phyloP scores from a whole-genome alignment of 2,113 vertebrate genomes.

The Capreolus pygargus region DNA sequence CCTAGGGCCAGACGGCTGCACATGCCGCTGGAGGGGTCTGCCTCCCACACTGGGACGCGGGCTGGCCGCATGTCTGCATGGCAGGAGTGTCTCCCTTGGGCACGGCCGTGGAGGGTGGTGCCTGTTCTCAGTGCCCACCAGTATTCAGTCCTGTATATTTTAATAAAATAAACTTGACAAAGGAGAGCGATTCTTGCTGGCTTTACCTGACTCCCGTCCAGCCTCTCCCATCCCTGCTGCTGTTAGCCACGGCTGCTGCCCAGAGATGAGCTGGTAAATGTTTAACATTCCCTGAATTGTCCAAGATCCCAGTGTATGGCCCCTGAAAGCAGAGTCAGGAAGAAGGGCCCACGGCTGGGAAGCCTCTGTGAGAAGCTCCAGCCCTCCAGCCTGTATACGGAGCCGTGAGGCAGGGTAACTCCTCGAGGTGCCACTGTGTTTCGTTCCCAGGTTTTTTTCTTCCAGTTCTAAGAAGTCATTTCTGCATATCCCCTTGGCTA shows the following conservation, averaged over 20 bases:
- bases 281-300: background rate
- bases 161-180: slow-evolving; percentile 80
- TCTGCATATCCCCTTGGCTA: background rate
- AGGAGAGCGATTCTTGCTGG: background rate
- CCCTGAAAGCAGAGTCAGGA: background rate
- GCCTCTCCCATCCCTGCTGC: background rate
- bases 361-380: background rate
- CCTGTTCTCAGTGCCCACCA: slow-evolving; percentile 60
- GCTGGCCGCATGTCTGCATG: slow-evolving; percentile 73
- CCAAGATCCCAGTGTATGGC: background rate
- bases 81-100: slow-evolving; percentile 64
- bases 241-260: background rate
- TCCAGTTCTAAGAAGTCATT: background rate
- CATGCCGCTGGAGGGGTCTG: background rate
- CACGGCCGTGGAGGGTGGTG: slow-evolving; percentile 42
- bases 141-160: slow-evolving; percentile 79
- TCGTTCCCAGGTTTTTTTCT: background rate
- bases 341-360: fast-evolving
- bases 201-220: background rate
- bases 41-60: background rate
- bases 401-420: background rate
- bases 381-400: background rate
- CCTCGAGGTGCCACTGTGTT: background rate
- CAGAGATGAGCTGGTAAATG: background rate
- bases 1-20: background rate